Base-by-base conservation (phyloP, 2,797 vertebrate genomes). In the Iguana delicatissima region DNA sequence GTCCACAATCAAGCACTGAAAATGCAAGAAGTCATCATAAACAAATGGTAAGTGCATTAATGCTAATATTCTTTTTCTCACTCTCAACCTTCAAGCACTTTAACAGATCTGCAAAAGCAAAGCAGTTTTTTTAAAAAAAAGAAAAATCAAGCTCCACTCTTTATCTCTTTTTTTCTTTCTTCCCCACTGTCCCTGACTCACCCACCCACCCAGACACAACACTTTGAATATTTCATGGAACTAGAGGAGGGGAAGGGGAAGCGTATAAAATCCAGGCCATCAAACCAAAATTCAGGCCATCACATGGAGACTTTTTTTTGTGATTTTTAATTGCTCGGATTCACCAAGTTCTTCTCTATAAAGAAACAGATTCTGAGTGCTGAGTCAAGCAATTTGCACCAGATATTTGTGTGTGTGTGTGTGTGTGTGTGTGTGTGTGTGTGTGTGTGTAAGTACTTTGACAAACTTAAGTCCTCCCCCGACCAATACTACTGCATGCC, bases 241-340 rank as follows among this genome's bases (percentile, higher is more conserved):
- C 6, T 69, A 80, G 92, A 91, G 92, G 93, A 93, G 93, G 90
- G 92, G 92, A 74, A 50, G 9, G 12, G 12, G 24, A 26, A 96
- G 95, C 88, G 6, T 86, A 93, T 90, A 94, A 95, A 95, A 80
- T 92, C 85, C 92, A 93, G 84, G 90, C 87, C 95, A 94, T 93
- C 95, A 96, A 97, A 95, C 86, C 42, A 46, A 46, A 46, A 46
- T 46, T 46, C 42, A 46, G 42, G 42, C 42, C 42, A 46, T 46
- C 42, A 46, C 42, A 46, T 3, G 42, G 42, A 46, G 4, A 4
- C 42, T 46, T 46, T 46, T 46, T 96, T 97, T 95, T 95, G 67
- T 9, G 90, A 97, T 95, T 96, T 96, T 96, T 97, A 97, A 97
- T 96, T 96, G 96, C 96, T 95, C 94, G 87, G 95, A 96, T 96